phyloP scores from a whole-genome alignment of 2,797 vertebrate species.

The Masticophis lateralis region DNA sequence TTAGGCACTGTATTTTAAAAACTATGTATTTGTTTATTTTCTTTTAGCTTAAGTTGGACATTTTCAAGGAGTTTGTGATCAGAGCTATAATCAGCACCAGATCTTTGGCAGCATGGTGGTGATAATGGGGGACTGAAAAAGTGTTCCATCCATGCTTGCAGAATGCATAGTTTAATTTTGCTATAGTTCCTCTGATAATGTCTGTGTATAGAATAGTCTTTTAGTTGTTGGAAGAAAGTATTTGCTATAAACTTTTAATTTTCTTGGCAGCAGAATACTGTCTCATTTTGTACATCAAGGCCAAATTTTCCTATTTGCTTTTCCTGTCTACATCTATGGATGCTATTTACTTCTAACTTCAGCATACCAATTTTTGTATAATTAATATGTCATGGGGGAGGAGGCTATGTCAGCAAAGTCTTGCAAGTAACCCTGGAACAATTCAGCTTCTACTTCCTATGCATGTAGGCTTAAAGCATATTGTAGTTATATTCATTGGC shows the following conservation, averaged over 20 bases:
- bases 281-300: background rate
- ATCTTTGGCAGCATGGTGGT: background rate
- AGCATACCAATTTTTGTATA: background rate
- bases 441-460: background rate
- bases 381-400: background rate
- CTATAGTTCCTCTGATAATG: background rate
- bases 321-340: background rate
- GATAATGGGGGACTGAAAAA: background rate
- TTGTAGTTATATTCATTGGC: background rate
- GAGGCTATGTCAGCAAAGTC: background rate
- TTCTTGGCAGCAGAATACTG: background rate
- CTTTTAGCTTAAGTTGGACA: background rate
- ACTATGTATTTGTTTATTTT: background rate
- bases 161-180: background rate
- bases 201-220: background rate
- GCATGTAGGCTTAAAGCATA: background rate
- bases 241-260: background rate
- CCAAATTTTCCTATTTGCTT: background rate
- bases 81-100: background rate
- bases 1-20: background rate
- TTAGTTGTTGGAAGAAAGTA: background rate
- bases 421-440: background rate
- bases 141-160: background rate
- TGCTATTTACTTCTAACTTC: background rate
- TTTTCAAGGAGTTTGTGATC: background rate